Conservation (phyloP, 2,888 invertebrate genomes). For the Orthosia incerta region DNA sequence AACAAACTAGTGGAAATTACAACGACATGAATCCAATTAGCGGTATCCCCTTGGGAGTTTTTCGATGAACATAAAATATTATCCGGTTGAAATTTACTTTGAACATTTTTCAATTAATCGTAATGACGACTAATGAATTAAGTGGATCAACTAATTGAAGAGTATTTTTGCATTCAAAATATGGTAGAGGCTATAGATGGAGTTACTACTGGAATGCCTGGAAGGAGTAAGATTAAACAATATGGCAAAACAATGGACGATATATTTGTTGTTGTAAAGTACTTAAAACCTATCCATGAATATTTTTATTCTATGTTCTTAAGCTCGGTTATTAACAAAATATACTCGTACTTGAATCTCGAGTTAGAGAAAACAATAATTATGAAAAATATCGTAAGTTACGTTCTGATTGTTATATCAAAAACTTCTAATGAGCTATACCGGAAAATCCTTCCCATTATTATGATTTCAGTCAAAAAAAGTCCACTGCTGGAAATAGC, state of each 20-base stretch:
- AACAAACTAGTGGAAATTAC: conserved; percentile 55
- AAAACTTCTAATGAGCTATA: neutral
- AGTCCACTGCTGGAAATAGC: neutral
- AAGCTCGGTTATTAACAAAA: neutral
- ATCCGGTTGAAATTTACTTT: conserved; percentile 41
- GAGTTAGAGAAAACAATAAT: no score
- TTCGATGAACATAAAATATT: conserved; percentile 48
- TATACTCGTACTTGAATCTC: no score
- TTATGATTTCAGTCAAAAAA: neutral
- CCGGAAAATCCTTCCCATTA: neutral
- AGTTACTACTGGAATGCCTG: conserved; percentile 9
- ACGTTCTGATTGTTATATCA: neutral
- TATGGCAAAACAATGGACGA: neutral
- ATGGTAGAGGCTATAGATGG: conserved; percentile 8
- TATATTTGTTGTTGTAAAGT: neutral
- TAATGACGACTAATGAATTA: conserved; percentile 43
- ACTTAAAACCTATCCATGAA: neutral
- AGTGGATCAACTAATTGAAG: conserved; percentile 22
- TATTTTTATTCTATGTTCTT: neutral
- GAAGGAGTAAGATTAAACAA: neutral
- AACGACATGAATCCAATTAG: conserved; percentile 66
- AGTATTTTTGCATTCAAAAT: conserved; percentile 20
- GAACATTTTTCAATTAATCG: conserved; percentile 38
- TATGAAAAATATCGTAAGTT: neutral
- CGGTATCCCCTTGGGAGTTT: conserved; percentile 42